Conservation (phyloP, 2,797 vertebrate species). For the Ctenosaura bakeri region DNA sequence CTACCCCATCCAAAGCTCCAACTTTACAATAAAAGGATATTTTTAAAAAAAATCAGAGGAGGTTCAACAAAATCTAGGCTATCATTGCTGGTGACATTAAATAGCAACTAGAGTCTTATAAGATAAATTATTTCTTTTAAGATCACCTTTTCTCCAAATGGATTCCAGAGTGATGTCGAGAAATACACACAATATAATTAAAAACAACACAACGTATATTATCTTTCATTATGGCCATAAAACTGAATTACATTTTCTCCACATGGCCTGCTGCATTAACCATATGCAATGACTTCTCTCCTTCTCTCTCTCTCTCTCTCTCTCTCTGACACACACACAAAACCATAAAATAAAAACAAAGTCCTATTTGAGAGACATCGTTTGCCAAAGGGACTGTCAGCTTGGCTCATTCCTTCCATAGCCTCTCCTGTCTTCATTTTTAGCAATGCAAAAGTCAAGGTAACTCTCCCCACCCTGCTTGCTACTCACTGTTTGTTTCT, state of each 20-base stretch:
- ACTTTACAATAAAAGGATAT: background rate
- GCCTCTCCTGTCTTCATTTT: background rate
- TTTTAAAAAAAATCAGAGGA: background rate
- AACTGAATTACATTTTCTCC: background rate
- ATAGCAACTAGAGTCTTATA: background rate
- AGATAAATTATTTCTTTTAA: background rate
- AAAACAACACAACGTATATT: background rate
- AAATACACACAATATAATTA: background rate
- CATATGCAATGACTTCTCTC: background rate
- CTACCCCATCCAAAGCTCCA: background rate
- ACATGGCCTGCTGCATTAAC: background rate
- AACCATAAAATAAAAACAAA: background rate
- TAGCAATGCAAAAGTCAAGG: background rate
- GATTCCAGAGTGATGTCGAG: background rate
- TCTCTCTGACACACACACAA: too few species aligned
- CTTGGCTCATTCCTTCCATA: constrained; percentile 15
- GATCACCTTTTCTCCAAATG: background rate
- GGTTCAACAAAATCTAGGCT: too few species aligned
- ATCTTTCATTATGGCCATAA: background rate
- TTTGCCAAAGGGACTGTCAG: background rate
- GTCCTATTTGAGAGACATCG: background rate
- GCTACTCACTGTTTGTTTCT: constrained; percentile 32
- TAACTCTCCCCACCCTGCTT: background rate
- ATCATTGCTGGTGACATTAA: too few species aligned
- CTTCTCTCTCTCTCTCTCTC: too few species aligned